These are phyloP conservation scores for Gila orcuttii DNA, from an alignment of 2,113 vertebrate species.

Conservation along the genomic window DNA sequence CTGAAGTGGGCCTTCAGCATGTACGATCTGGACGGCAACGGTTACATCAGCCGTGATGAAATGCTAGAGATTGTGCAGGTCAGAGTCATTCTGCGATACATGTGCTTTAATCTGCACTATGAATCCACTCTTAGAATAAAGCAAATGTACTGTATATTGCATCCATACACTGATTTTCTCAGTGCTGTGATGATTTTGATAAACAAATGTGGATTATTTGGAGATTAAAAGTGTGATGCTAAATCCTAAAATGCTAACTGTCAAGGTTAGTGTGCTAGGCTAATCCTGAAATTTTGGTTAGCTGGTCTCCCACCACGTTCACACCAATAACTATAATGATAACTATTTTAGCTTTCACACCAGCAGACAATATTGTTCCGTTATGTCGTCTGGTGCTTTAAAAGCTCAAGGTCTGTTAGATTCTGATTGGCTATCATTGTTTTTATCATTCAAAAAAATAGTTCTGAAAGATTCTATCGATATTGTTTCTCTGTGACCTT, in stretches of 20 bases:
- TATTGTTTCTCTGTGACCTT: no score
- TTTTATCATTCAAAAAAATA: no score
- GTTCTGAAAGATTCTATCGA: no score
- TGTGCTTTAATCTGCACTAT: not conserved
- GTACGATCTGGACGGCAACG: slow-evolving; percentile 98
- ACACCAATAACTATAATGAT: no score
- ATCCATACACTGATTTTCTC: not conserved
- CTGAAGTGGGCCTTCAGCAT: slow-evolving; percentile 99
- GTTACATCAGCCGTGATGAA: slow-evolving; percentile 98
- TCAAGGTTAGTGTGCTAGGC: not conserved
- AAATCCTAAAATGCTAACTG: not conserved
- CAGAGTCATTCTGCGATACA: slow-evolving; percentile 35
- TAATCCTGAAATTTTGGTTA: not conserved
- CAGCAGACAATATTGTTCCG: no score
- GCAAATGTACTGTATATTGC: not conserved
- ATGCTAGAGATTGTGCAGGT: slow-evolving; percentile 99
- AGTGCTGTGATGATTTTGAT: not conserved
- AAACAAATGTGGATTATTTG: not conserved
- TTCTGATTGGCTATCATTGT: no score
- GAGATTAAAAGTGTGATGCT: not conserved
- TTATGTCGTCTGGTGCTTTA: no score
- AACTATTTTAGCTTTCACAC: no score
- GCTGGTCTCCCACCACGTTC: not conserved
- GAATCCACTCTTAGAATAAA: not conserved
- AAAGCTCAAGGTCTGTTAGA: no score